phyloP scores from a whole-genome alignment of 2,797 vertebrate genomes.

The Sus cebifrons region DNA sequence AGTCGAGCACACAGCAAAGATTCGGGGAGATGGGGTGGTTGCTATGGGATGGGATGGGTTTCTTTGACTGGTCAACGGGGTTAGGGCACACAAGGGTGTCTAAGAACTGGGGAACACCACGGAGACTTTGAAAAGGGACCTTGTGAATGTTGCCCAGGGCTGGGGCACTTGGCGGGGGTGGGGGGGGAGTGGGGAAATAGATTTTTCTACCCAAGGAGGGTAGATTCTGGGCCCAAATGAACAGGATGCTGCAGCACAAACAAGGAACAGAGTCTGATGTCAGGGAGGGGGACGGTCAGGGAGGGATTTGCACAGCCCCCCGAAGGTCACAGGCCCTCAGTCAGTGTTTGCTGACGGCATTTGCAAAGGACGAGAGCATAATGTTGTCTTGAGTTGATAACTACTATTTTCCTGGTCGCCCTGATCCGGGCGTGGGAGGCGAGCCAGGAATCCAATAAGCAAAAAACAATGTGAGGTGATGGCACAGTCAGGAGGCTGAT shows the following conservation, averaged over 20 bases:
- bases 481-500: not conserved
- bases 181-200: not conserved
- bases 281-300: not conserved
- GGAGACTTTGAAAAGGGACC: not conserved
- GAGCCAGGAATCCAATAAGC: conserved; percentile 66
- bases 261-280: not conserved
- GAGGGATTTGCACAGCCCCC: not conserved
- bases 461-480: conserved; percentile 32
- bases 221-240: not conserved
- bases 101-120: not conserved
- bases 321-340: conserved; percentile 47
- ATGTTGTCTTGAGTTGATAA: conserved; percentile 72
- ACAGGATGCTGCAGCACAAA: not conserved
- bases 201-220: conserved; percentile 4
- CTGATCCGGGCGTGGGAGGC: conserved; percentile 24
- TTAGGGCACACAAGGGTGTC: not conserved
- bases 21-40: not conserved
- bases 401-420: conserved; percentile 75
- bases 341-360: conserved; percentile 71
- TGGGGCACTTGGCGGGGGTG: no score
- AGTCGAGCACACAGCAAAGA: not conserved
- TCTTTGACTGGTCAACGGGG: not conserved
- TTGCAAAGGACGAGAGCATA: conserved; percentile 54
- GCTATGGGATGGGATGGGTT: no score
- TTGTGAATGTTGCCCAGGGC: not conserved